These are phyloP conservation scores for Hirtodrosophila cameraria DNA, from an alignment of 2,888 invertebrate species.

Conservation along the genomic window DNA sequence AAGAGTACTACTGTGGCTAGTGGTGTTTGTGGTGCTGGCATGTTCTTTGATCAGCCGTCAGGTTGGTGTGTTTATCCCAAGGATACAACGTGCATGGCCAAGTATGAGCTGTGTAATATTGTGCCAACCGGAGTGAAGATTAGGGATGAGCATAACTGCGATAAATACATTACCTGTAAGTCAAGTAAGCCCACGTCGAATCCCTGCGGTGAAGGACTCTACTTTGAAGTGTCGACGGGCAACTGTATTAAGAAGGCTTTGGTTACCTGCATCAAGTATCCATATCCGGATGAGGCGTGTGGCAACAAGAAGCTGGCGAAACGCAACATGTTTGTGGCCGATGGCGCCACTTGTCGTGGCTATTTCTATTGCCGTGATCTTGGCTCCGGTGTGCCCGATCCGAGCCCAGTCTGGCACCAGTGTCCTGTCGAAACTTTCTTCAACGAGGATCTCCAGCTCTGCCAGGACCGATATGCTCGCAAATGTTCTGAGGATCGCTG, in stretches of 20 bases:
- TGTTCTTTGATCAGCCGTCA: constrained; percentile 51
- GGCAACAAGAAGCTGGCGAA: constrained; percentile 72
- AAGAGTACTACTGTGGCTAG: not conserved
- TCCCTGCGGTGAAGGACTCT: constrained; percentile 51
- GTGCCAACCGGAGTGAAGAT: constrained; percentile 44
- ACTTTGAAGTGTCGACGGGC: constrained; percentile 52
- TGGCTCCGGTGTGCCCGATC: constrained; percentile 67
- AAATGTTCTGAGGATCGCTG: constrained; percentile 69
- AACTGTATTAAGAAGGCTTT: constrained; percentile 56
- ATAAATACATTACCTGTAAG: constrained; percentile 61
- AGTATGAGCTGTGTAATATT: constrained; percentile 67
- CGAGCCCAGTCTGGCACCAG: constrained; percentile 59
- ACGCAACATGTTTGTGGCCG: constrained; percentile 66
- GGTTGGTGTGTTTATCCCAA: constrained; percentile 59
- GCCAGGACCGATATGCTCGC: constrained; percentile 40
- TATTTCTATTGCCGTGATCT: constrained; percentile 75
- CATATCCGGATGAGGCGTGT: constrained; percentile 67
- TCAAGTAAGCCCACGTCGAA: not conserved
- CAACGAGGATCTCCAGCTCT: constrained; percentile 48
- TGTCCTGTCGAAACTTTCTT: constrained; percentile 68
- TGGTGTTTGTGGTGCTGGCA: constrained; percentile 53
- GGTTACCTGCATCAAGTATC: constrained; percentile 65
- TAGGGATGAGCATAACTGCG: constrained; percentile 67
- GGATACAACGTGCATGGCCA: constrained; percentile 52
- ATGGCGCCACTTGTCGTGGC: constrained; percentile 76